Evolutionary conservation across 2,113 vertebrate species (phyloP), one percentile per base, ranked within the genome.

Genomic region (Ameiurus melas): DNA sequence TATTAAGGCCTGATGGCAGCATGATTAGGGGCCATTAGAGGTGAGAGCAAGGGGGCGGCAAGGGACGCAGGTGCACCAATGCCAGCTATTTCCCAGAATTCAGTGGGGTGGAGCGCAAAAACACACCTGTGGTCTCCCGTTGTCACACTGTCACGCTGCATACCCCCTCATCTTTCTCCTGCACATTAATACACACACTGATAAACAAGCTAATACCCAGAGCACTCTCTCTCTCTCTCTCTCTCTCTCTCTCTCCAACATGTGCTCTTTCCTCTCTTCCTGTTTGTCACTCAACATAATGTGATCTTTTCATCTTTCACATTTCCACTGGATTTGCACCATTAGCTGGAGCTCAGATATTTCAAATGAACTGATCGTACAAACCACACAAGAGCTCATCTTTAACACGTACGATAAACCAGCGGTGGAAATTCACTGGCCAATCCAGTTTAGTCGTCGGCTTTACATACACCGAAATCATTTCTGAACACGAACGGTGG

Each of bases 11-110:
- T 95, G 94, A 95, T 95, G 93, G 93, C 92, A 91, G 91, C 90
- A 91, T 94, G 94, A 95, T 96, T 94, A 96, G 93, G 93, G 94
- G 92, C 93, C 95, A 96, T 96, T 96, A 96, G 93, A 93, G 94
- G 94, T 94, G 94, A 95, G 93, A 92, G 90, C n/a, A 79, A 80
- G 81, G 85, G 91, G 90, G 90, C 47, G 88, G 82, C 84, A 86
- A 89, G 87, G 93, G 93, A 93, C 95, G 89, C 92, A 93, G 95
- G 95, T 96, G 95, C 92, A 92, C 90, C 90, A 85, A 90, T 91
- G 93, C 94, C 94, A 94, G 94, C 94, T 94, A 96, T 96, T 95
- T 95, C 93, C 92, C 93, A 95, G 92, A 94, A 93, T 94, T 93
- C 94, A 93, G 90, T 89, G 89, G 87, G 92, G 90, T 90, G 86